Evolutionary conservation across 1,140 invertebrate genomes (phyloP), one percentile per base, ranked within the genome.

Genomic region (Globodera rostochiensis): DNA sequence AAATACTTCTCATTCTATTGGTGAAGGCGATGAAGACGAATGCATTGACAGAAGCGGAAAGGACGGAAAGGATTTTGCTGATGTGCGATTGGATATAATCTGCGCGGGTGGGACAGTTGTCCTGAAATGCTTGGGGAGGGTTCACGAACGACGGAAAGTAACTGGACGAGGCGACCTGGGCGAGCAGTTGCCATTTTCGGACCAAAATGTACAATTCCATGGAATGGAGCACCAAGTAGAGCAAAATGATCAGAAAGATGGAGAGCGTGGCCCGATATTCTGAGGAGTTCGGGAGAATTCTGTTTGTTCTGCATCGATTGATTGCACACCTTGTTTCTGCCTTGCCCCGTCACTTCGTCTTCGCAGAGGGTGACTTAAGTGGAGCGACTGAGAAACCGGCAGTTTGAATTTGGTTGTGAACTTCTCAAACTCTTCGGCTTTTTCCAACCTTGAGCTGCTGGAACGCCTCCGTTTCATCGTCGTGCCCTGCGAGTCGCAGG

Each of bases 21-120:
- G 88, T 90, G 73, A 89, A 89, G 8, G 88, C 88, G 49, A 89
- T 89, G 77, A 89, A 89, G 4, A 89, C 88, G 77, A 89, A 89
- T 7, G 88, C 88, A 82, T 89, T 90, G 36, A 89, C 82, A 19
- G 87, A 84, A 45, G 88, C 87, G 21, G 88, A 89, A 47, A 90
- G 74, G 76, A 89, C 84, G 36, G 87, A 88, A 21, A 89, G 84
- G 11, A 90, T 80, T 66, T 81, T 88, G 50, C 83, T 81, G 25
- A 90, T 80, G 78, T 87, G 88, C 15, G 87, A 89, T 60, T 86
- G 88, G 73, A 90, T 84, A 75, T 89, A 88, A 47, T 78, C 77
- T 36, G 77, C 46, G 25, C 89, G 74, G 69, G 82, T 86, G 5
- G 88, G 88, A 77, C 88, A 89, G 66, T 90, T 75, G 11, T 88